A percentile compares a stretch with the other conserved stretches of the same genome.
Evolutionary conservation across 1,140 invertebrate genomes (phyloP).

Genomic region (Drosophila pseudoobscura): DNA sequence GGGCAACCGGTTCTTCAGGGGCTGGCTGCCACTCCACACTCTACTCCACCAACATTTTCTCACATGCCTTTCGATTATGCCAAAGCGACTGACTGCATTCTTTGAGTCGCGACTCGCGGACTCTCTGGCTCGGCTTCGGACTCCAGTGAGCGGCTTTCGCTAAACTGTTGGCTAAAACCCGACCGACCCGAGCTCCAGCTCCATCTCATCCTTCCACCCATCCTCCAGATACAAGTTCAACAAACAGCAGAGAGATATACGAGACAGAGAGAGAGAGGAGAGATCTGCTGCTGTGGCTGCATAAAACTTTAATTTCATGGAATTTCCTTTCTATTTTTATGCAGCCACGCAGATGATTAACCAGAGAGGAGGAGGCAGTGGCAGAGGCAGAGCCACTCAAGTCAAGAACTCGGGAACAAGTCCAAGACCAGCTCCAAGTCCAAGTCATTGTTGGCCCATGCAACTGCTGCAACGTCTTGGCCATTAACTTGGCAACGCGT

Average conservation of each 20-base stretch:
- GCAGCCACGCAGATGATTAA: conserved; percentile 63
- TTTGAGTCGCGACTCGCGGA: conserved; percentile 49
- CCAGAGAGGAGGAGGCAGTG: conserved; percentile 5
- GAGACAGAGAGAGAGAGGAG: conserved; percentile 16
- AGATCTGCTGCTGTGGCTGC: conserved; percentile 37
- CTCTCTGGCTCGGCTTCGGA: conserved; percentile 11
- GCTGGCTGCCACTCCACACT: conserved; percentile 26
- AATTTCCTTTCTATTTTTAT: conserved; percentile 79
- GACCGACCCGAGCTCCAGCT: conserved; percentile 1
- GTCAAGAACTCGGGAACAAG: conserved; percentile 45
- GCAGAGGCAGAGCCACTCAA: conserved; percentile 1
- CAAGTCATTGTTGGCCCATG: conserved; percentile 19
- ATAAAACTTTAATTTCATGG: conserved; percentile 73
- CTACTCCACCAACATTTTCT: conserved; percentile 57
- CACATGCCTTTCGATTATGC: conserved; percentile 77
- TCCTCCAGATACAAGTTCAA: conserved; percentile 50
- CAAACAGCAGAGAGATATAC: conserved; percentile 32
- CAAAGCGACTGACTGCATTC: conserved; percentile 67
- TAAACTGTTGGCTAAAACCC: conserved; percentile 47
- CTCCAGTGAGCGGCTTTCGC: conserved; percentile 41
- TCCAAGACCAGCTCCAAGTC: conserved; percentile 42
- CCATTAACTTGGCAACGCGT: conserved; percentile 43
- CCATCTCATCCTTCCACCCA: background rate
- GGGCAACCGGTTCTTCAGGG: conserved; percentile 53
- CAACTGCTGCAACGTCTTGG: conserved; percentile 30